Evolutionary conservation across 2,888 invertebrate species (phyloP).

Genomic region (Pyrrhosoma nymphula): DNA sequence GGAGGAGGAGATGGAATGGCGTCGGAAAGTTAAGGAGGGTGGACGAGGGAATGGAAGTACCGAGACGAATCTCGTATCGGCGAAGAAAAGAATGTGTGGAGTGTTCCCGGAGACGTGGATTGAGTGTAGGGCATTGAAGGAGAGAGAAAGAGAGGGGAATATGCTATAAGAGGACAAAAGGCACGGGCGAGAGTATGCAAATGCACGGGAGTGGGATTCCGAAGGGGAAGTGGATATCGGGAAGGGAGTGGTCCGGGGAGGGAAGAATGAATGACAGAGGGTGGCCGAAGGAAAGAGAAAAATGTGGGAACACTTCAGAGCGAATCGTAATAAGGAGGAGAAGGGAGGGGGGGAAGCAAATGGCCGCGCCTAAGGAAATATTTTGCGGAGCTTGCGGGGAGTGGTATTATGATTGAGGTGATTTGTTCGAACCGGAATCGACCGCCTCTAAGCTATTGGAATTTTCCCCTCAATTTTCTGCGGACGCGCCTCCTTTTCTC

Average conservation of each 20-base stretch:
- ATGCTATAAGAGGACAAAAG: conserved; percentile 11
- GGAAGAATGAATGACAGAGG: not conserved
- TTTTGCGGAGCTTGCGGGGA: not conserved
- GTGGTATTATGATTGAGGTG: conserved; percentile 18
- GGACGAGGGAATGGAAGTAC: not conserved
- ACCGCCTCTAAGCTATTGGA: conserved; percentile 12
- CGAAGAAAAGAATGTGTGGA: not conserved
- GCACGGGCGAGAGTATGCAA: not conserved
- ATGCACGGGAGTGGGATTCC: not conserved
- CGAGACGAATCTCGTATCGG: not conserved
- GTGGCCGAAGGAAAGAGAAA: not conserved
- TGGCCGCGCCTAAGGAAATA: conserved; percentile 17
- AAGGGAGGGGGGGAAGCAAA: not conserved
- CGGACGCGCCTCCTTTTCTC: not conserved
- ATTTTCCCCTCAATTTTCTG: not conserved
- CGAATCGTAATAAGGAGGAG: conserved; percentile 1
- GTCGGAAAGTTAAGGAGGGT: not conserved
- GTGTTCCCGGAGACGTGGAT: not conserved
- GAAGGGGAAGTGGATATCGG: not conserved
- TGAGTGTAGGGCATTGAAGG: not conserved
- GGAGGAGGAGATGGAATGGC: not conserved
- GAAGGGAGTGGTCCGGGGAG: not conserved
- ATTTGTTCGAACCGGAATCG: not conserved
- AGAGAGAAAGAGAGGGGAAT: not conserved
- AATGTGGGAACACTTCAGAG: not conserved